A percentile compares a stretch with the other conserved stretches of the same genome.
Conservation (phyloP, 2,797 vertebrate genomes). For the Bovichtus variegatus region DNA sequence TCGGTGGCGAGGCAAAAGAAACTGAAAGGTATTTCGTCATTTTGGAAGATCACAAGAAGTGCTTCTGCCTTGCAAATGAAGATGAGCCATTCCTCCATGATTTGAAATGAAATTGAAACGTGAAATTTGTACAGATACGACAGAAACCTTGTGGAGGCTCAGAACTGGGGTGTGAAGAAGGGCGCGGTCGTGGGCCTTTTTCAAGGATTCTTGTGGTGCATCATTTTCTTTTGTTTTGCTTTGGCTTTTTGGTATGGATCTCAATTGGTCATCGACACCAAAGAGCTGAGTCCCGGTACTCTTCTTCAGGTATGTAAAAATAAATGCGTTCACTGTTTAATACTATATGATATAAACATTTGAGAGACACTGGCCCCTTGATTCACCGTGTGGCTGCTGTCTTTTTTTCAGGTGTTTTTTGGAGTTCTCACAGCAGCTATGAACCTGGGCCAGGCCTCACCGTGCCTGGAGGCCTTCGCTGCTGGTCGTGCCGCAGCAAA, state of each 20-base stretch:
- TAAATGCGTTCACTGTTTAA: not conserved
- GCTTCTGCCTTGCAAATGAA: not conserved
- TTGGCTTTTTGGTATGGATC: conserved; percentile 90
- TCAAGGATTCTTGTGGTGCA: conserved; percentile 87
- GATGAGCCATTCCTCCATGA: not conserved
- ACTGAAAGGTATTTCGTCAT: conserved; percentile 75
- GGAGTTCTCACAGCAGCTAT: conserved; percentile 87
- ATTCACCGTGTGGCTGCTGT: not conserved
- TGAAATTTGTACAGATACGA: conserved; percentile 82
- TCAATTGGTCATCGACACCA: conserved; percentile 85
- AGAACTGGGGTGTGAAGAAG: conserved; percentile 87
- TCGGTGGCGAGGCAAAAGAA: conserved; percentile 87
- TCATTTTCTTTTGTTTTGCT: conserved; percentile 86
- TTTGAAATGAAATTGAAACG: not conserved
- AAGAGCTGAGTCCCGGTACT: conserved; percentile 84
- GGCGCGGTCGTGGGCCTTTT: conserved; percentile 83
- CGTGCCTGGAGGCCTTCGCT: conserved; percentile 88
- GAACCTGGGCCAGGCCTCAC: conserved; percentile 86
- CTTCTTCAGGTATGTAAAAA: conserved; percentile 84
- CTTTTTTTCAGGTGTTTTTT: conserved; percentile 85
- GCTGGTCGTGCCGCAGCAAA: conserved; percentile 87
- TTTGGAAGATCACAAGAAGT: not conserved
- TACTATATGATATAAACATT: not conserved
- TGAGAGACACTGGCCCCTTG: not conserved
- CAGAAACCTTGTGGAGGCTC: conserved; percentile 83